Base-by-base conservation (phyloP, 2,888 invertebrate genomes). In the Erebia palarica region DNA sequence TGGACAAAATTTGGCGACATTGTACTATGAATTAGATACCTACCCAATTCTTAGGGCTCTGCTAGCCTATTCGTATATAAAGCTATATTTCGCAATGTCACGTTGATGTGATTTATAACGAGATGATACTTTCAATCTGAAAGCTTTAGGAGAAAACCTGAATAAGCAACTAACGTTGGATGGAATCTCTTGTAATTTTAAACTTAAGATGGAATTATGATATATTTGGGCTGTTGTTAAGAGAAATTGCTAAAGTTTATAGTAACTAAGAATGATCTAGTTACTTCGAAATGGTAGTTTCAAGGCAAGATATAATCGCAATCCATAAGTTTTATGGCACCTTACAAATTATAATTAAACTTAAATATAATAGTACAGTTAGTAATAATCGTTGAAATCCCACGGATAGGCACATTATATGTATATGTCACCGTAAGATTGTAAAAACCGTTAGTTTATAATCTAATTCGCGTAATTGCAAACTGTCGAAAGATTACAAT, bases 31-130 rank as follows among this genome's bases (percentile, higher is more conserved):
- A 13, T 11, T 47, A 47, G 47, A 13, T 47, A 36, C 7, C 36
- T 7, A 18, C 16, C 10, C 10, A 55, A 55, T 10, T 55, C 55
- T 55, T 55, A 18, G 18, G 16, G n/a, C 14, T 51, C 51, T 51
- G 55, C 55, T 55, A 55, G 59, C n/a, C 27, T 59, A 36, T n/a
- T n/a, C n/a, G n/a, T n/a, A n/a, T n/a, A n/a, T n/a, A n/a, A n/a
- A n/a, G n/a, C n/a, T n/a, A n/a, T n/a, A n/a, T 42, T 60, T 42
- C 60, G 42, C 36, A 60, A 42, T 10, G 60, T 60, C 42, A 42
- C 60, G 60, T 60, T 42, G 60, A 55, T 16, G 16, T 60, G 42
- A 60, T 60, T 42, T 60, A 55, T 55, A 55, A 60, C n/a, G 42
- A 60, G 16, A 60, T 16, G 60, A 60, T 42, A n/a, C 60, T 60